Evolutionary conservation across 2,113 vertebrate species (phyloP), one percentile per base, ranked within the genome.

Genomic region (Austrofundulus limnaeus): DNA sequence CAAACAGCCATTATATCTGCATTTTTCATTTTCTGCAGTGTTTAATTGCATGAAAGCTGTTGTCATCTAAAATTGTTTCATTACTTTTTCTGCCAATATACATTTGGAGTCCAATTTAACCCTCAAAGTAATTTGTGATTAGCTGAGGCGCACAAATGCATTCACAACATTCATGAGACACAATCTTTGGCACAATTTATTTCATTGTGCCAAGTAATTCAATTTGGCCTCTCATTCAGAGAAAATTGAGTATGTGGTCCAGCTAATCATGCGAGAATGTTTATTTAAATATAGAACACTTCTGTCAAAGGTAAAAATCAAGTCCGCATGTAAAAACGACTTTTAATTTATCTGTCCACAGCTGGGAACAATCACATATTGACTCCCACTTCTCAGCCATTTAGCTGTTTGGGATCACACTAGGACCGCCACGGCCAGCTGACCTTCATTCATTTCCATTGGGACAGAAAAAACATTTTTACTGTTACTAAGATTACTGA

Each of bases 401-500:
- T 69, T 70, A 63, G 56, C 61, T 63, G 39, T 70, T 66, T 52
- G 54, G 78, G 37, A 78, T 66, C 54, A 75, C 23, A 64, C 50
- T 16, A 42, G 74, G 75, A 77, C 70, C 79, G 49, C 57, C 63
- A 54, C 50, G 68, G 73, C 73, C 72, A 77, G 85, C 77, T 80
- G 75, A 86, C 82, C 86, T 77, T 81, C 77, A 77, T 85, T 80
- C 5, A 53, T 89, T 86, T 81, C 80, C 83, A 85, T 85, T 77
- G 88, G 64, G 82, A 90, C 77, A 21, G 61, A 81, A 81, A 85
- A 86, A 69, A 78, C 77, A 85, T 84, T 84, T 85, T 53, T 70
- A 83, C 48, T 70, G 81, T 88, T 83, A 84, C 75, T 61, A 78
- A 88, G 89, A 89, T 89, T 88, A 89, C n/a, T n/a, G 52, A 66